Base-by-base conservation (phyloP, 2,797 vertebrate genomes). In the Decapterus maruadsi region DNA sequence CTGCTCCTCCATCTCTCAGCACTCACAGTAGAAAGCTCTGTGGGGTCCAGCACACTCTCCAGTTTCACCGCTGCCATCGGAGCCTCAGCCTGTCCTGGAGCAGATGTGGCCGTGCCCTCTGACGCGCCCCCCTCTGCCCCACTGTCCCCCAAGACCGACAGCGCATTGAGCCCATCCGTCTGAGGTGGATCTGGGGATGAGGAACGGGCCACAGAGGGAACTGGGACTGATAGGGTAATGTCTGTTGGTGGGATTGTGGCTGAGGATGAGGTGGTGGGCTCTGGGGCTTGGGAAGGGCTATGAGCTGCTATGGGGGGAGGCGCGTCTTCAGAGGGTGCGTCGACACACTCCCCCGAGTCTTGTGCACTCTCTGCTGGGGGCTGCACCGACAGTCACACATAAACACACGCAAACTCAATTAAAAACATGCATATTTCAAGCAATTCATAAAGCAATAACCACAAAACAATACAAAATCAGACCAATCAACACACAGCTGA, bases 11-110 rank as follows among this genome's bases (percentile, higher is more conserved):
- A 95, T 97, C 95, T 96, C 95, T 96, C 95, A 96, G 95, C 96
- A 98, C 97, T 99, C 96, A 99, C 98, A 94, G 98, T 98, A 95
- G 98, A 98, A 97, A 99, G 96, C 90, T 98, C 97, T 89, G 96
- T 96, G 91, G 97, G 96, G 94, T 99, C 97, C 96, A 97, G 95
- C 89, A 97, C 95, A 91, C 88, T 96, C 93, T 97, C 96, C 93
- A 94, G 85, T 95, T 95, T 96, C 93, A 92, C 83, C 91, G 90
- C 92, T 87, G 94, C 94, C 88, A 90, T 84, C 90, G 91, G 93
- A 92, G 94, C 85, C 86, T 70, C 88, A 71, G 93, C 83, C 85
- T 75, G 91, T 80, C 94, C 94, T 83, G 88, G 51, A 87, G 79
- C 77, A 90, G 92, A 89, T 85, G 91, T 89, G 68, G 92, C 81